Evolutionary conservation across 2,113 vertebrate species (phyloP), one percentile per base, ranked within the genome.

Genomic region (Strix uralensis): DNA sequence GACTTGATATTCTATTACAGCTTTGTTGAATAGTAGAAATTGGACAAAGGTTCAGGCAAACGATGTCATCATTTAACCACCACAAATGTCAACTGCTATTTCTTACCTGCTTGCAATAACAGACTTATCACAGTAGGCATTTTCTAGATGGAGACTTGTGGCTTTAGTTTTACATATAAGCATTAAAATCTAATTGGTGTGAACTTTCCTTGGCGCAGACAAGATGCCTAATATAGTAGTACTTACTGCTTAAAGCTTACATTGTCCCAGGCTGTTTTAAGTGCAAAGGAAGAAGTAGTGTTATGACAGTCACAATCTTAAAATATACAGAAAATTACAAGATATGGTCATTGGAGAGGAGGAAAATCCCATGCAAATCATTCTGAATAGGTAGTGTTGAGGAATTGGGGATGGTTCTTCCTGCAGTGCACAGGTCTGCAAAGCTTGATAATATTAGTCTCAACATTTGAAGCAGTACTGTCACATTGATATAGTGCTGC

Each of bases 141-240:
- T 95, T 93, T 86, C 82, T 78, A 75, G 80, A 69, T 59, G 18
- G 32, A 85, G 11, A 79, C 42, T 30, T 71, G 63, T 55, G 29
- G 42, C n/a, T 89, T 81, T 91, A 70, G 67, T 79, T 94, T 96
- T 84, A 67, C 32, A 30, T 38, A 63, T 26, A 70, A 55, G 59
- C 81, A 78, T 89, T 86, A 84, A 92, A 88, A 92, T 73, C 63
- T 81, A 88, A 90, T 84, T 81, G 63, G n/a, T 47, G 55, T 81
- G 46, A 89, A 54, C 51, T 55, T 92, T 71, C 52, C 80, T 78
- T 78, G 32, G 77, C 94, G 73, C 42, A 89, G 55, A 92, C 19
- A 81, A 90, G 27, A 34, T 70, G 32, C 38, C 55, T 74, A 70
- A 88, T 54, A 75, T 14, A 57, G 34, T 2, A 40, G 47, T 74